Base-by-base conservation (phyloP, 2,113 vertebrate species). In the Acanthisitta chloris region DNA sequence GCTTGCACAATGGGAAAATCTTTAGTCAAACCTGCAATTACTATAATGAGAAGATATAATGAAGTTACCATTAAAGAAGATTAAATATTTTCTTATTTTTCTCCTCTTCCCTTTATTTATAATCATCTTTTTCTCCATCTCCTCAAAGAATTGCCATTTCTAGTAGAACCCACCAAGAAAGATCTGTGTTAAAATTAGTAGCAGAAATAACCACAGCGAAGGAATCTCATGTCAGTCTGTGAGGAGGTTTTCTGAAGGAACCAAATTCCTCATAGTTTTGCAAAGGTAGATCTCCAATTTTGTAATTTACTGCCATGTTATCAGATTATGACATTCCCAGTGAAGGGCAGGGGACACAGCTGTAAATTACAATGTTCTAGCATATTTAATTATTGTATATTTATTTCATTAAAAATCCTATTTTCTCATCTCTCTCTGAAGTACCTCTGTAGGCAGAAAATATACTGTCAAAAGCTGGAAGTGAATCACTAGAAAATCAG, bases 31-130 rank as follows among this genome's bases (percentile, higher is more conserved):
- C 46, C 87, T 95, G 87, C 65, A 95, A 58, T 97, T 95, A 95
- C 46, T 64, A 24, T 97, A 96, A 97, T 93, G 65, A 96, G 92
- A 67, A 91, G 69, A 94, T 89, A 81, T 72, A 96, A 96, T 74
- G 89, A 91, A 93, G 49, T 66, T 97, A 69, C 88, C 85, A 78
- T 94, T 69, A 83, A 94, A 64, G 80, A 81, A 91, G 86, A 86
- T 42, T 28, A 72, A 93, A 70, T 82, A 86, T 79, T 94, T 72
- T 76, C 38, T 58, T 79, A 18, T 77, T 61, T 91, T 69, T 46
- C 17, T 38, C 71, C 62, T 17, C 65, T n/a, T n/a, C 34, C 17
- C 9, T 33, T 96, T 74, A 45, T 79, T 88, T 69, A n/a, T 14
- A 91, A 83, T 25, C 9, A 55, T 69, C 14, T 90, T 71, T 65